Conservation (phyloP, 1,140 invertebrate species). For the Araneus ventricosus region DNA sequence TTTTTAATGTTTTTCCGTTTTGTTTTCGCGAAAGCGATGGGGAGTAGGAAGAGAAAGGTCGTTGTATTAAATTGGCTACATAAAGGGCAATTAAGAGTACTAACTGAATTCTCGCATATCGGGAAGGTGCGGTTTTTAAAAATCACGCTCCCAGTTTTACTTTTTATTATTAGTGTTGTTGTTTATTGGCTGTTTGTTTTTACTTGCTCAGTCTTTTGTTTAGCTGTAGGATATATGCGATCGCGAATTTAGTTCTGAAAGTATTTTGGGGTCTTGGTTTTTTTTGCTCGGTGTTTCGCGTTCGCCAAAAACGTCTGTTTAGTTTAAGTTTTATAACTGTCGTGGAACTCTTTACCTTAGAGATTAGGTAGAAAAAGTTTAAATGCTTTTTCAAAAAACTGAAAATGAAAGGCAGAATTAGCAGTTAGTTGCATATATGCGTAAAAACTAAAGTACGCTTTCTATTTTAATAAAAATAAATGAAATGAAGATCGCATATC, state of each 20-base stretch:
- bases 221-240: background rate
- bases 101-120: conserved; percentile 54
- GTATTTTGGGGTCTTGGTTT: background rate
- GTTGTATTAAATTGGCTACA: conserved; percentile 73
- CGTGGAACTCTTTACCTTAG: too few relatives aligned
- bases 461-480: too few relatives aligned
- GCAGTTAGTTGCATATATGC: too few relatives aligned
- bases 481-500: too few relatives aligned
- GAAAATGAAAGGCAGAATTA: too few relatives aligned
- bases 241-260: background rate
- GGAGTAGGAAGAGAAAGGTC: conserved; percentile 3
- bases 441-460: too few relatives aligned
- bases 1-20: background rate
- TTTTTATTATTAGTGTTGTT: background rate
- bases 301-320: too few relatives aligned
- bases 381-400: too few relatives aligned
- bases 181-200: background rate
- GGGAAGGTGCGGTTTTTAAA: conserved; percentile 43
- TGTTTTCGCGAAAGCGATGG: background rate
- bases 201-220: background rate
- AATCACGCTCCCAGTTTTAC: conserved; percentile 33
- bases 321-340: too few relatives aligned
- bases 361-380: too few relatives aligned
- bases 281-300: background rate
- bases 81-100: conserved; percentile 72